Conservation (phyloP, 2,797 vertebrate species). For the Sus cebifrons region DNA sequence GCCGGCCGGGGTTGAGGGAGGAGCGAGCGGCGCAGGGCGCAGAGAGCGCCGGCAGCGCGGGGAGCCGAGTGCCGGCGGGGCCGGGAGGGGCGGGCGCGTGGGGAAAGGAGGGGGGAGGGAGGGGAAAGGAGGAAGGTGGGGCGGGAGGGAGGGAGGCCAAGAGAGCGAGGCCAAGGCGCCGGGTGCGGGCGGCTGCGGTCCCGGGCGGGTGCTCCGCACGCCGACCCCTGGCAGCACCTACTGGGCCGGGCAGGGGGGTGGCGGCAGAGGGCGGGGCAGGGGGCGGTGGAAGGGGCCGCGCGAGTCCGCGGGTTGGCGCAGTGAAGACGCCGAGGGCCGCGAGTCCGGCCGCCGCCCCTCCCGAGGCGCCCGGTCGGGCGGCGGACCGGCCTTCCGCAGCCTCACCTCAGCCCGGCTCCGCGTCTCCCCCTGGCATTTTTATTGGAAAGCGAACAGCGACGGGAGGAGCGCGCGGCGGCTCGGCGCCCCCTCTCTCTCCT, state of each 20-base stretch:
- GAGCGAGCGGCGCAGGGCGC: not conserved
- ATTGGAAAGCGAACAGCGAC: not conserved
- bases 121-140: not conserved
- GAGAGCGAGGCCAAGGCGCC: not conserved
- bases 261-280: not conserved
- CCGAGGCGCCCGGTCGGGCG: not conserved
- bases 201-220: slow-evolving; percentile 60
- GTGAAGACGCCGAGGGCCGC: slow-evolving; percentile 74
- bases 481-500: not conserved
- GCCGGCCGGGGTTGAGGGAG: slow-evolving; percentile 71
- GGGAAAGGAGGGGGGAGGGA: not conserved
- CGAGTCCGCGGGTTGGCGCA: slow-evolving; percentile 87
- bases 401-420: not conserved
- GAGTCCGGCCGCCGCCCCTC: slow-evolving; percentile 2
- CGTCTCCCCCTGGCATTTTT: not conserved
- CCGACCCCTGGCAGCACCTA: slow-evolving; percentile 73
- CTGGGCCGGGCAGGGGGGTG: slow-evolving; percentile 59
- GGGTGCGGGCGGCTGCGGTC: slow-evolving; percentile 76
- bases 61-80: not conserved
- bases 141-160: not conserved
- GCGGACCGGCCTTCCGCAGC: not conserved
- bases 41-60: not conserved
- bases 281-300: slow-evolving; percentile 77
- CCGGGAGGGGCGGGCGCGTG: not conserved
- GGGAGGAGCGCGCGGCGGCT: not conserved